Evolutionary conservation across 2,113 vertebrate genomes (phyloP), one percentile per base, ranked within the genome.

Genomic region (Urocynchramus pylzowi): DNA sequence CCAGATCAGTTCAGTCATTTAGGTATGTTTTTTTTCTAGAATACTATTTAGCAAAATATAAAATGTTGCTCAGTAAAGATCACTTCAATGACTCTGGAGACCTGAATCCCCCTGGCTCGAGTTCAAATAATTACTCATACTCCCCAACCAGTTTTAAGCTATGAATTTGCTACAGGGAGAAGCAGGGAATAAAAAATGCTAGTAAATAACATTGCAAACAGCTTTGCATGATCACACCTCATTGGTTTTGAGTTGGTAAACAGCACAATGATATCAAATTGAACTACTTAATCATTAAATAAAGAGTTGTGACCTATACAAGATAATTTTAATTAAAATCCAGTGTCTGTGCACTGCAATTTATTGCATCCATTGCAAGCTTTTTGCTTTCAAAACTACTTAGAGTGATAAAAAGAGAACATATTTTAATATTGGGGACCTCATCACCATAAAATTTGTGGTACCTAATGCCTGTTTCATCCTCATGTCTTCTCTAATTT

Each of bases 281-380:
- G 67, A 83, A 57, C 67, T 69, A 64, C 24, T 83, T 76, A 59
- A 37, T 82, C 44, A 61, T 91, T 76, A 64, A 92, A 82, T 45
- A 78, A 91, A 65, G 65, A 64, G 67, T 54, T 18, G 26, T 91
- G 87, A 81, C 60, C 68, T 87, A 57, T 68, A n/a, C 50, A 73
- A 77, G 24, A 49, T 69, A 92, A 86, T 83, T 59, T 41, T 88
- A 90, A 73, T 77, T 88, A 92, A 95, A 93, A 94, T 49, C 50
- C 7, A 28, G 17, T 42, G 49, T 69, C 71, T 80, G 16, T 84
- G n/a, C 53, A 9, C 57, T 64, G 45, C 39, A 93, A 71, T 88
- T 60, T 88, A 54, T 84, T 90, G 35, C 67, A 76, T 8, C 21
- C 19, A 53, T 92, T 63, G 56, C 30, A 65, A 82, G 69, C 4